phyloP scores from a whole-genome alignment of 53 echinoderm and acorn worm species.

The Glandiceps talaboti region DNA sequence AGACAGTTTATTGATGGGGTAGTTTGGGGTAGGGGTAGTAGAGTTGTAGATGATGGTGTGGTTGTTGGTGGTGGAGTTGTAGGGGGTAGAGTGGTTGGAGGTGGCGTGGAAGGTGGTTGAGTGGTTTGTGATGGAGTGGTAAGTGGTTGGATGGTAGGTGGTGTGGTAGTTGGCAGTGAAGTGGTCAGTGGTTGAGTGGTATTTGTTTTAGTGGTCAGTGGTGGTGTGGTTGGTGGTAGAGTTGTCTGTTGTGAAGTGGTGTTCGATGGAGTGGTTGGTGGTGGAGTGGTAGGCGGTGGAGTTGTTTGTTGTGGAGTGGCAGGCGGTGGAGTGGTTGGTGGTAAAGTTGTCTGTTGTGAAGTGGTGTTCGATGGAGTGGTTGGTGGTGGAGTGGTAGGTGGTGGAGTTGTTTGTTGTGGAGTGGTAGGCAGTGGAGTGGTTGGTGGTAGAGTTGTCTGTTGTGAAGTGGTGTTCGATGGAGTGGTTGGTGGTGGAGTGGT shows the following conservation, averaged over 20 bases:
- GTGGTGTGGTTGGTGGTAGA: background rate
- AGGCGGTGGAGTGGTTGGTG: background rate
- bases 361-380: background rate
- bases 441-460: background rate
- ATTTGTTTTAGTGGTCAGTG: background rate
- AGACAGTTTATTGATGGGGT: background rate
- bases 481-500: background rate
- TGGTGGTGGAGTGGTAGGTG: background rate
- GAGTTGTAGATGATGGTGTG: background rate
- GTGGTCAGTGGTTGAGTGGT: background rate
- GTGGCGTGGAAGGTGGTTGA: background rate
- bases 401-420: background rate
- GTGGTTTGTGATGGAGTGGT: background rate
- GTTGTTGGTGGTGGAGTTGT: background rate
- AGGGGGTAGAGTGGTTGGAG: background rate
- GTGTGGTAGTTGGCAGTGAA: background rate
- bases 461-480: background rate
- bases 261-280: background rate
- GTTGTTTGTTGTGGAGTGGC: too few species aligned
- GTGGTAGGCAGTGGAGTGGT: background rate
- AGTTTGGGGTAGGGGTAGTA: background rate
- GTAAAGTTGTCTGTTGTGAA: background rate
- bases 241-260: too few species aligned
- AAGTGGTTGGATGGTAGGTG: background rate
- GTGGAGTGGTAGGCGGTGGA: background rate